Conservation (phyloP, 2,113 vertebrate genomes). For the Calypte anna region DNA sequence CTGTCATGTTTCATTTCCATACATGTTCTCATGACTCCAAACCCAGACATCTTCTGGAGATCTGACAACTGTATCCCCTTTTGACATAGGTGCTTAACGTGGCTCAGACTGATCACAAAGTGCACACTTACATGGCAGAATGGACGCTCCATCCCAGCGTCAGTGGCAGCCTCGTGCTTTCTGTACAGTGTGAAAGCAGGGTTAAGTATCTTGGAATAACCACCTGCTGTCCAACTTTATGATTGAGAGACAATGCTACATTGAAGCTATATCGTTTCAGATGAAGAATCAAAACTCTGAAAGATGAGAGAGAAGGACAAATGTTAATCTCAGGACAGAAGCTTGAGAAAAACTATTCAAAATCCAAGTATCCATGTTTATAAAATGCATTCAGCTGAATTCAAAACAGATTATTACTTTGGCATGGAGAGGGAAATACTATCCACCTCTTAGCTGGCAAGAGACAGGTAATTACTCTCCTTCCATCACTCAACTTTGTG, state of each 20-base stretch:
- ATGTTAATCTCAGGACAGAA: not conserved
- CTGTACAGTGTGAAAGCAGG: constrained; percentile 90
- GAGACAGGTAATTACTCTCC: not conserved
- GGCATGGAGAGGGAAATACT: not conserved
- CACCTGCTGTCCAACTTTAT: constrained; percentile 96
- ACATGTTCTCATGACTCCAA: not conserved
- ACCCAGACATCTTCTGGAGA: not conserved
- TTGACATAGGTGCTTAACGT: not conserved
- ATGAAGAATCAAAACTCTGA: constrained; percentile 95
- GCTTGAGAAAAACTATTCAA: not conserved
- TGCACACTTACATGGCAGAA: constrained; percentile 79
- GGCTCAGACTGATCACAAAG: not conserved
- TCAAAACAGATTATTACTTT: not conserved
- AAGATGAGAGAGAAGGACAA: not conserved
- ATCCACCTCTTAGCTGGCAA: not conserved
- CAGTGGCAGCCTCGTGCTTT: constrained; percentile 87
- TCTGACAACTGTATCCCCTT: not conserved
- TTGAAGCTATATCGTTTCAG: constrained; percentile 98
- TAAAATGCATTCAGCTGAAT: not conserved
- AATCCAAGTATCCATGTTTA: not conserved
- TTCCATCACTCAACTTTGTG: not conserved
- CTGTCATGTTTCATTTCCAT: not conserved
- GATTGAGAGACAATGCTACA: constrained; percentile 93
- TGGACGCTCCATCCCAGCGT: constrained; percentile 86
- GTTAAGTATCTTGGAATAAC: constrained; percentile 94